Evolutionary conservation across 2,113 vertebrate species (phyloP), one percentile per base, ranked within the genome.

Genomic region (Mugil cephalus): DNA sequence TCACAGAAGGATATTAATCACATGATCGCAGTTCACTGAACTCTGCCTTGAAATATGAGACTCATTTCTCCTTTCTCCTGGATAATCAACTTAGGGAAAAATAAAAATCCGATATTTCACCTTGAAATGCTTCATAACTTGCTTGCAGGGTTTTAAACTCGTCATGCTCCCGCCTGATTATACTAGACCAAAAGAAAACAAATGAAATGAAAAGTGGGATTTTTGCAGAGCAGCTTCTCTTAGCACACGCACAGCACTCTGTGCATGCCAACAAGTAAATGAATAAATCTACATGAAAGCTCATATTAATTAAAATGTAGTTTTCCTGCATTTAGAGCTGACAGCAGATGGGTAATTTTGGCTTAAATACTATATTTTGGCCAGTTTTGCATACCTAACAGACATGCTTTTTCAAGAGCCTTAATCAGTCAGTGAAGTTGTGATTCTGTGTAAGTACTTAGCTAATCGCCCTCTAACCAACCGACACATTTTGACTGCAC

Each of bases 21-120:
- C 83, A 80, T 84, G 85, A 88, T 82, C 73, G 74, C 85, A 84
- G 90, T 87, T 89, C 74, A 80, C 77, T 79, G 88, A 90, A 79
- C 85, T 85, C 83, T 67, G 68, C 74, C 73, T 85, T 83, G 85
- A 87, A 88, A 82, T 88, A 87, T 84, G 85, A 87, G 87, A 69
- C 82, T 87, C 69, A 78, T 91, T 85, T 81, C 76, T 87, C 82
- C 79, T 82, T 78, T 69, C 52, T 75, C 82, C 75, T 70, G 60
- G 73, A 89, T 86, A 89, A 85, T 89, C 77, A 88, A 91, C 74
- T 69, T 82, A 51, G 13, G 17, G n/a, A 17, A 0, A 3, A 1
- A 46, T 50, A 45, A 64, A 80, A 79, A 77, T 79, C 81, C 0
- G 69, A 88, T 87, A 83, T 81, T 85, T 83, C 87, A 87, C 86